Conservation (phyloP, 2,797 vertebrate genomes). For the Smutsia temminckii region DNA sequence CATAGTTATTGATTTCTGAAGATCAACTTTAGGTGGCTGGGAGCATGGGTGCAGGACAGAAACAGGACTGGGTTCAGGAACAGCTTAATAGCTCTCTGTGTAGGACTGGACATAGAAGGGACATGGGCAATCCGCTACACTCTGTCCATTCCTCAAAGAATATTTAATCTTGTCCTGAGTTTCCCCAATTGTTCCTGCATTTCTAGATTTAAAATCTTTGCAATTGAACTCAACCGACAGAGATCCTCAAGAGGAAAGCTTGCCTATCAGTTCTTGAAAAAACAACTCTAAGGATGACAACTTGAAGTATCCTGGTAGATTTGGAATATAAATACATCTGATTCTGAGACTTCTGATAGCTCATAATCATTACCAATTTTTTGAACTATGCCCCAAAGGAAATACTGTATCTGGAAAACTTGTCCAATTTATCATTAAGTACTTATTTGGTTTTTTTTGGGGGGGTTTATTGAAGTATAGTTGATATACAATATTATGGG, state of each 20-base stretch:
- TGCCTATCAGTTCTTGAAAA: background rate
- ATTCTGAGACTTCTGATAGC: background rate
- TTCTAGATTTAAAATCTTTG: background rate
- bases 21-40: background rate
- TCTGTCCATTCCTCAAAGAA: background rate
- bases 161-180: background rate
- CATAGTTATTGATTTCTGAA: background rate
- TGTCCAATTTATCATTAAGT: background rate
- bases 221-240: background rate
- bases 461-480: too few species aligned
- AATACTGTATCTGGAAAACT: background rate
- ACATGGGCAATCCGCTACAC: background rate
- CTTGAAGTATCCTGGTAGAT: background rate
- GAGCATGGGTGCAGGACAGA: background rate
- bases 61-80: background rate
- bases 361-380: background rate
- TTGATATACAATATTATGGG: too few species aligned
- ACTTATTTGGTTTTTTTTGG: background rate
- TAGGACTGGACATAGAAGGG: background rate
- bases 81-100: background rate
- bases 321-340: background rate
- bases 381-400: background rate
- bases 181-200: background rate
- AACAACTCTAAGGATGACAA: background rate
- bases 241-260: background rate